Evolutionary conservation across 2,113 vertebrate species (phyloP).

Genomic region (Xenopus laevis): DNA sequence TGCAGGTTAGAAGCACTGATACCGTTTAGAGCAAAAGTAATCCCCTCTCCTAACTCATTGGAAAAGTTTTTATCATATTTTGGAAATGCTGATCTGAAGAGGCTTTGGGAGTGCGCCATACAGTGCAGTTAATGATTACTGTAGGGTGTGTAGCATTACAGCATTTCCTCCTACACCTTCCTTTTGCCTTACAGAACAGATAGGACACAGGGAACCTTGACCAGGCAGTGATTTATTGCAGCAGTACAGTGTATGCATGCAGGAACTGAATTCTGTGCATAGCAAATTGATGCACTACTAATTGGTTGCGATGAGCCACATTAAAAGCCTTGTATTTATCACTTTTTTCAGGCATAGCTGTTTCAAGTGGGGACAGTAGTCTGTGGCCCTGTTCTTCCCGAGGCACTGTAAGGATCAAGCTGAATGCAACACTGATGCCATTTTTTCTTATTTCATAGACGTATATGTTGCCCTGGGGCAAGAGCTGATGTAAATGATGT

Average conservation of each 20-base stretch:
- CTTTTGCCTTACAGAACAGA: background rate
- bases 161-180: constrained; percentile 39
- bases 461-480: too few relatives aligned
- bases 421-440: too few relatives aligned
- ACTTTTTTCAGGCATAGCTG: background rate
- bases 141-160: background rate
- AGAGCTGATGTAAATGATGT: too few relatives aligned
- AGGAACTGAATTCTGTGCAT: too few relatives aligned
- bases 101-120: background rate
- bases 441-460: too few relatives aligned
- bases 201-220: background rate
- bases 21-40: too few relatives aligned
- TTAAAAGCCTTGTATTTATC: background rate
- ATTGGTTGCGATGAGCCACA: background rate
- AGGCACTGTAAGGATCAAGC: too few relatives aligned
- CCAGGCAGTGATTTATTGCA: background rate
- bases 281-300: background rate
- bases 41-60: background rate
- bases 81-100: background rate
- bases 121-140: constrained; percentile 53
- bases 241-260: background rate
- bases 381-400: too few relatives aligned
- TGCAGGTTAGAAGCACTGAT: constrained; percentile 47
- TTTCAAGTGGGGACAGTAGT: too few relatives aligned
- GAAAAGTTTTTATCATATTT: background rate